A percentile compares a stretch with the other conserved stretches of the same genome.
Conservation (phyloP, 2,113 vertebrate genomes). For the Peromyscus polionotus region DNA sequence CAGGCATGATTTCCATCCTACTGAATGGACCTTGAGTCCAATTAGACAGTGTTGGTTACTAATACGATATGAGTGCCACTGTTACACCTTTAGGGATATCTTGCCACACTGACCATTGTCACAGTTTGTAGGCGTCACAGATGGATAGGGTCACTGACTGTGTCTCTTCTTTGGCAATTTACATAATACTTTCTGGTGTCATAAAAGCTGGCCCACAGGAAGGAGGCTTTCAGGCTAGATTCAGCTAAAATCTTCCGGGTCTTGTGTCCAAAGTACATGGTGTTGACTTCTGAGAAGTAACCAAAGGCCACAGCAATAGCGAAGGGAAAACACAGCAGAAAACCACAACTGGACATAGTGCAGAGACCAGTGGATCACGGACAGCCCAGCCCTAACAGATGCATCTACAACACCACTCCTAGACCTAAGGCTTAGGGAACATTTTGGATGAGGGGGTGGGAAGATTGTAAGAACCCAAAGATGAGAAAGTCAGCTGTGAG, state of each 20-base stretch:
- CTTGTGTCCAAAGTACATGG: background rate
- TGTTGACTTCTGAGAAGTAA: background rate
- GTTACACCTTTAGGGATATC: no score
- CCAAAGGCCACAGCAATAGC: background rate
- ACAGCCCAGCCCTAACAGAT: background rate
- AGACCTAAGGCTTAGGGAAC: background rate
- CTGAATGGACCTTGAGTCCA: background rate
- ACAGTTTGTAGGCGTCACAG: no score
- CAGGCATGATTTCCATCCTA: background rate
- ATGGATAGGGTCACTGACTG: background rate
- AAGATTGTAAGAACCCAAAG: background rate
- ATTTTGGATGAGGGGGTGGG: background rate
- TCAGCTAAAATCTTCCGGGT: background rate
- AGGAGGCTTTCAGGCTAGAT: background rate
- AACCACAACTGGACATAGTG: background rate
- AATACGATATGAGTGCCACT: no score
- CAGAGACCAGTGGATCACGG: background rate
- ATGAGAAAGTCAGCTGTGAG: background rate
- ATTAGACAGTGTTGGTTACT: background rate
- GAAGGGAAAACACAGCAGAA: background rate
- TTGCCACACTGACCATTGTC: no score
- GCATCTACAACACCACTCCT: background rate
- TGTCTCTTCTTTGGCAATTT: background rate
- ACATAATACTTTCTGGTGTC: background rate
- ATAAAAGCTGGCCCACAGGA: background rate